Evolutionary conservation across 2,797 vertebrate genomes (phyloP), one percentile per base, ranked within the genome.

Genomic region (Arvicola amphibius): DNA sequence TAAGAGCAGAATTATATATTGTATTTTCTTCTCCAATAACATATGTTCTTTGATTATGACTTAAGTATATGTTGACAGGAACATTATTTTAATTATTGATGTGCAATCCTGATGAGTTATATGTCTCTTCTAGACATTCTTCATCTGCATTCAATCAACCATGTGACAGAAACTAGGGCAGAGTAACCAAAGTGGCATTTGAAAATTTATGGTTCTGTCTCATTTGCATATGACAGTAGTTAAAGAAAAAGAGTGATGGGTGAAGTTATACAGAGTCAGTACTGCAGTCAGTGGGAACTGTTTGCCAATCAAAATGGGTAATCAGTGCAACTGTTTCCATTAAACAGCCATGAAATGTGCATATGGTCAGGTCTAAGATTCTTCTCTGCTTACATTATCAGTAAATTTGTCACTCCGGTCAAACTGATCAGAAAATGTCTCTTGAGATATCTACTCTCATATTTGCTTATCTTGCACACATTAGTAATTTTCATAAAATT

Each of bases 51-150:
- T 93, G 27, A 87, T 94, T 85, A 93, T 94, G 51, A 1, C 11
- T 90, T 96, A 93, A 94, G 4, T 94, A 8, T 84, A 53, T 90
- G 27, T 84, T 92, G 77, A 94, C 76, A 94, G 73, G 94, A 92
- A 73, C 25, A 29, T 96, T 94, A 94, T 95, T 97, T 96, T 95
- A 96, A 93, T 96, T 96, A 93, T 56, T 67, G 48, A 95, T 51
- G 46, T 34, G 65, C 61, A 95, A 27, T 92, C 61, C 59, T 73
- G 40, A 80, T 92, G 53, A 90, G 14, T 95, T 96, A 59, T 29
- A 19, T 95, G 76, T 79, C 87, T 92, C 0, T 79, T 43, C 19
- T 80, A 91, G 74, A 51, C 71, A 84, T 92, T 92, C 27, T 84
- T 93, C 51, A 43, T 92, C n/a, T 94, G 78, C 94, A 78, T 67